A percentile compares a stretch with the other conserved stretches of the same genome.
Evolutionary conservation across 1,140 invertebrate genomes (phyloP).

Genomic region (Onthophagus taurus): DNA sequence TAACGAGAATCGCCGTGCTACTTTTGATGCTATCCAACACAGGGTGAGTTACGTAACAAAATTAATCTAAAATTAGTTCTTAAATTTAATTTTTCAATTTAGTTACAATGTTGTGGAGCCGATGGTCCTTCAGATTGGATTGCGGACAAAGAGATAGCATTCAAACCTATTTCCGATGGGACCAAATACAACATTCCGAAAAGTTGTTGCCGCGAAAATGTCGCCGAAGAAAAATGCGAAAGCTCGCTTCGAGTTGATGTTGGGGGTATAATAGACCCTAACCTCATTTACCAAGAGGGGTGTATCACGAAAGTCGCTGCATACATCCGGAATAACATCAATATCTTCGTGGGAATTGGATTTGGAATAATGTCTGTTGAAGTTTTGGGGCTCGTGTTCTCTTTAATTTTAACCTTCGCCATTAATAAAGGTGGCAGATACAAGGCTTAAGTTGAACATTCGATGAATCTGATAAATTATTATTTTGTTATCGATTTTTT

Average conservation of each 20-base stretch:
- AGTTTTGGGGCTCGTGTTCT: conserved; percentile 66
- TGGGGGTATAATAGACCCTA: conserved; percentile 23
- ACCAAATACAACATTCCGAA: conserved; percentile 40
- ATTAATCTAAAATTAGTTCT: too few relatives aligned
- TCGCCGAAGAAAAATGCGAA: conserved; percentile 31
- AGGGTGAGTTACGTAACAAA: conserved; percentile 41
- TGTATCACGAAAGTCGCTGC: conserved; percentile 61
- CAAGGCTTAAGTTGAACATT: conserved; percentile 62
- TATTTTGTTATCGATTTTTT: not conserved
- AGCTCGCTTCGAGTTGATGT: conserved; percentile 26
- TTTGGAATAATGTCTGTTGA: conserved; percentile 58
- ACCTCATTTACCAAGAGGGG: conserved; percentile 46
- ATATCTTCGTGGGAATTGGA: conserved; percentile 52
- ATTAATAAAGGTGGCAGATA: conserved; percentile 56
- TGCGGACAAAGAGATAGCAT: conserved; percentile 41
- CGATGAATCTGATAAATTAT: too few relatives aligned
- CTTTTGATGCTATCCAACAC: conserved; percentile 62
- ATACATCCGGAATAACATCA: conserved; percentile 48
- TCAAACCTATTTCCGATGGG: conserved; percentile 28
- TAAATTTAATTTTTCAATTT: conserved; percentile 29
- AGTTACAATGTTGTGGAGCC: conserved; percentile 64
- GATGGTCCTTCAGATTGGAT: conserved; percentile 61
- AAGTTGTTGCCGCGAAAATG: conserved; percentile 38
- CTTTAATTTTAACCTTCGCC: conserved; percentile 68
- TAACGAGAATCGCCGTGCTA: conserved; percentile 47